Conservation (phyloP, 2,888 invertebrate genomes). For the Yponomeuta plumbellus region DNA sequence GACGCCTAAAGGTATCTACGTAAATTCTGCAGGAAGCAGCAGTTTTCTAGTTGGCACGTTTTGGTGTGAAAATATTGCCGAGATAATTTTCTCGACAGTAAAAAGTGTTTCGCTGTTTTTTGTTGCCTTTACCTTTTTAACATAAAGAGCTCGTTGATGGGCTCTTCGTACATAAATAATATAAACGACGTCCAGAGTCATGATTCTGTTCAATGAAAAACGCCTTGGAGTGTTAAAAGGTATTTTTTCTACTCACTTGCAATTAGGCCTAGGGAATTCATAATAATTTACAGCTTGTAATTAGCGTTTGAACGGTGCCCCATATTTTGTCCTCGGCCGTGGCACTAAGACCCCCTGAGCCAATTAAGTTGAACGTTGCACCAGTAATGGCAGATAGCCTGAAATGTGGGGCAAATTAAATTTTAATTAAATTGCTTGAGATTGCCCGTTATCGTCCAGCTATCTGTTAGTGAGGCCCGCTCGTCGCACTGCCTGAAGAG, state of each 20-base stretch:
- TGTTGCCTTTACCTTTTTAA: neutral
- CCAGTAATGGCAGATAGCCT: constrained; percentile 6
- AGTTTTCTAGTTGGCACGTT: neutral
- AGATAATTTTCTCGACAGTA: neutral
- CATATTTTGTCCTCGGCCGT: neutral
- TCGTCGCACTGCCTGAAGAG: neutral
- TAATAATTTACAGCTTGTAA: neutral
- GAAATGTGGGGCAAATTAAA: constrained; percentile 10
- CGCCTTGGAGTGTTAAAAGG: too few species aligned
- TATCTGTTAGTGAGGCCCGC: neutral
- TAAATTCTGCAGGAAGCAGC: neutral
- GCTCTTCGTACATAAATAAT: neutral
- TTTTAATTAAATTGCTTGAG: constrained; percentile 9
- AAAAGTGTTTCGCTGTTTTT: neutral
- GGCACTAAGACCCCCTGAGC: neutral
- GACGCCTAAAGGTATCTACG: neutral
- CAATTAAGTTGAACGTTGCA: constrained; percentile 3
- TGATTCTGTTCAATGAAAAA: too few species aligned
- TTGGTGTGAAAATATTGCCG: neutral
- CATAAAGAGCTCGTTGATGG: neutral
- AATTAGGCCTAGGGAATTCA: neutral
- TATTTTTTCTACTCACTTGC: neutral
- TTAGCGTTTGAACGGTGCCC: neutral
- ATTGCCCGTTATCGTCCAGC: neutral
- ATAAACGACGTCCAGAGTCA: neutral